Conservation (phyloP, 37 sponge, comb jelly and placozoan species). For the Hormiphora californensis region DNA sequence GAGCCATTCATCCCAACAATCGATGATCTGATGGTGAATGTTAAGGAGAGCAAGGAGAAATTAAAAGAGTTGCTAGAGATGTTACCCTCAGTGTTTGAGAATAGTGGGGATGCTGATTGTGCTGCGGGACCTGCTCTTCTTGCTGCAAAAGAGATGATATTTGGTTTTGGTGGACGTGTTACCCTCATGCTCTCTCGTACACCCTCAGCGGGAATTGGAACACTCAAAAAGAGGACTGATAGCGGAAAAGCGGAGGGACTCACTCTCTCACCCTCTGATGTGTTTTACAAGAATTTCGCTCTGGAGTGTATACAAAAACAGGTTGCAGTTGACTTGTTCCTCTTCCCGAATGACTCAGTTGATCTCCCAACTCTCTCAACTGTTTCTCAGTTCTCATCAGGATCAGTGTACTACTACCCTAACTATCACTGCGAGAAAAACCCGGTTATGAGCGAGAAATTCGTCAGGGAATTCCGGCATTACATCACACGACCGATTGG, state of each 20-base stretch:
- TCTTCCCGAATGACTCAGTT: constrained; percentile 62
- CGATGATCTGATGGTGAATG: constrained; percentile 78
- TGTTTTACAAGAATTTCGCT: constrained; percentile 94
- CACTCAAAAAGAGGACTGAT: constrained; percentile 8
- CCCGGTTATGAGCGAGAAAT: constrained; percentile 46
- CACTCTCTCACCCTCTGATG: constrained; percentile 68
- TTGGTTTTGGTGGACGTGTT: constrained; percentile 47
- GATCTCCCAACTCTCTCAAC: constrained; percentile 72
- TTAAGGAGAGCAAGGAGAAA: constrained; percentile 69
- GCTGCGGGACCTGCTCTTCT: constrained; percentile 80
- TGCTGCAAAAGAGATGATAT: constrained; percentile 76
- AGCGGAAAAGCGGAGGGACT: constrained; percentile 40
- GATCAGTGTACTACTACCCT: constrained; percentile 82
- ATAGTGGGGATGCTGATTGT: constrained; percentile 61
- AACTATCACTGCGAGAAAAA: constrained; percentile 65
- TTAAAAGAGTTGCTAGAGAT: constrained; percentile 66
- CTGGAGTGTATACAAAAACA: constrained; percentile 90
- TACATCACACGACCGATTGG: constrained; percentile 87
- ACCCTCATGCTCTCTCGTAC: constrained; percentile 30
- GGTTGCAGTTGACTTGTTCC: constrained; percentile 84
- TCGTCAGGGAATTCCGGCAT: constrained; percentile 70
- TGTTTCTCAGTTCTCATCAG: constrained; percentile 83
- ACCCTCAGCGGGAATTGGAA: constrained; percentile 18
- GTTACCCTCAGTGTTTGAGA: constrained; percentile 78
- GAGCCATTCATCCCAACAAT: constrained; percentile 89